Percentiles rank a stretch among this genome's conserved stretches.
Conservation (phyloP, 1,140 invertebrate species). For the Drosophila aff. region DNA sequence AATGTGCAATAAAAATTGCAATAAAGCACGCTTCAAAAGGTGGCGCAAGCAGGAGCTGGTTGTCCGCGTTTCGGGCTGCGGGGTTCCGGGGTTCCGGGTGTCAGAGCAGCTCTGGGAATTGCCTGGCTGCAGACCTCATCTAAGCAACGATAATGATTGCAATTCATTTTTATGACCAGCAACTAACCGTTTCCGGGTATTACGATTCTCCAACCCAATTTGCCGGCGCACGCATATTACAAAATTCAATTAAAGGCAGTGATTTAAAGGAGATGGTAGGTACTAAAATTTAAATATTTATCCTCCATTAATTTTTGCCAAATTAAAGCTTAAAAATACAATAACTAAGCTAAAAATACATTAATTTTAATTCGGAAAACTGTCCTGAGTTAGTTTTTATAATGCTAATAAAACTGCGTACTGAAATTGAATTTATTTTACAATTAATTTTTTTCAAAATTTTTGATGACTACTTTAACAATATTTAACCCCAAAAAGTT, state of each 20-base stretch:
- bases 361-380: too few species aligned
- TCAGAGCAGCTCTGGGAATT: background rate
- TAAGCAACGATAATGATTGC: slow-evolving; percentile 81
- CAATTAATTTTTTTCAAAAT: too few species aligned
- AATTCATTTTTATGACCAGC: slow-evolving; percentile 75
- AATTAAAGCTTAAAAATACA: too few species aligned
- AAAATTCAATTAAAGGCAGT: slow-evolving; percentile 39
- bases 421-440: too few species aligned
- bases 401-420: too few species aligned
- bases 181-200: slow-evolving; percentile 69
- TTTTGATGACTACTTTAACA: too few species aligned
- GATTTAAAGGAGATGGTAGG: slow-evolving; percentile 22
- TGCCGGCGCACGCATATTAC: slow-evolving; percentile 59
- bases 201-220: slow-evolving; percentile 65
- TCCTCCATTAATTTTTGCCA: too few species aligned
- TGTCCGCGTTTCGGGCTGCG: background rate
- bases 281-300: too few species aligned
- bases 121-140: slow-evolving; percentile 60
- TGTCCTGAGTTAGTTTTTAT: too few species aligned
- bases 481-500: too few species aligned
- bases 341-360: too few species aligned
- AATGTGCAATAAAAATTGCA: slow-evolving; percentile 74
- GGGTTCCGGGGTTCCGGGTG: too few species aligned
- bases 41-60: slow-evolving; percentile 12
- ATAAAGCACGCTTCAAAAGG: slow-evolving; percentile 65